Evolutionary conservation across 2,888 invertebrate species (phyloP).

Genomic region (Adelphocoris suturalis): DNA sequence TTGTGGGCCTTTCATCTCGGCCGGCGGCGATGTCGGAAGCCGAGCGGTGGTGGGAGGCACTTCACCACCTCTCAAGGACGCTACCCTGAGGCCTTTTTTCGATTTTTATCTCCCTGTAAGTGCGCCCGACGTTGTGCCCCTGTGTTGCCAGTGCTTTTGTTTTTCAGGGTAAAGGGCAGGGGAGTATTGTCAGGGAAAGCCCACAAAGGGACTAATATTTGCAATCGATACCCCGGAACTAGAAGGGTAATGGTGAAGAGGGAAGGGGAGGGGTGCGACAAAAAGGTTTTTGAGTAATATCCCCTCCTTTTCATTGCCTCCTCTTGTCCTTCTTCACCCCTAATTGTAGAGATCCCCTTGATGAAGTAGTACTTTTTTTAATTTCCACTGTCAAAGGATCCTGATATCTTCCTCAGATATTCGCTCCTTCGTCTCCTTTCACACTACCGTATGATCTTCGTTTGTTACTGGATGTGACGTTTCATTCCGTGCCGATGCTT

Average conservation of each 20-base stretch:
- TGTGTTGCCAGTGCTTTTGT: slow-evolving; percentile 64
- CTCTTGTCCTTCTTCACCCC: slow-evolving; percentile 8
- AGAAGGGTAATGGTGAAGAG: not conserved
- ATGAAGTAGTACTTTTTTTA: slow-evolving; percentile 65
- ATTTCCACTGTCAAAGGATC: slow-evolving; percentile 56
- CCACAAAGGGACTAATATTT: slow-evolving; percentile 66
- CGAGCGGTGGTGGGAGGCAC: not conserved
- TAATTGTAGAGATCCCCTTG: slow-evolving; percentile 66
- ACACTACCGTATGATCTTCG: slow-evolving; percentile 23
- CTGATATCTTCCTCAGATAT: slow-evolving; percentile 32
- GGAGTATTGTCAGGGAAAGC: slow-evolving; percentile 57
- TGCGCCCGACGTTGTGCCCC: slow-evolving; percentile 61
- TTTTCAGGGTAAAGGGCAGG: slow-evolving; percentile 44
- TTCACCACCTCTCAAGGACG: slow-evolving; percentile 46
- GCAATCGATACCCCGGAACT: slow-evolving; percentile 61
- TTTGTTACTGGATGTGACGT: slow-evolving; percentile 35
- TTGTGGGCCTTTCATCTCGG: slow-evolving; percentile 41
- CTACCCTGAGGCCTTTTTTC: slow-evolving; percentile 36
- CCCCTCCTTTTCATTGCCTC: slow-evolving; percentile 47
- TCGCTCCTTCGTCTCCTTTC: not conserved
- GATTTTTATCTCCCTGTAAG: slow-evolving; percentile 54
- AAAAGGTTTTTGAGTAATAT: slow-evolving; percentile 66
- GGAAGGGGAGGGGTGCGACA: slow-evolving; percentile 32
- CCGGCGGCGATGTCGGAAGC: slow-evolving; percentile 16
- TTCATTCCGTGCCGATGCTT: not conserved